These are phyloP conservation scores for Andinoacara biseriatus DNA, from an alignment of 2,113 vertebrate species.

Conservation along the genomic window DNA sequence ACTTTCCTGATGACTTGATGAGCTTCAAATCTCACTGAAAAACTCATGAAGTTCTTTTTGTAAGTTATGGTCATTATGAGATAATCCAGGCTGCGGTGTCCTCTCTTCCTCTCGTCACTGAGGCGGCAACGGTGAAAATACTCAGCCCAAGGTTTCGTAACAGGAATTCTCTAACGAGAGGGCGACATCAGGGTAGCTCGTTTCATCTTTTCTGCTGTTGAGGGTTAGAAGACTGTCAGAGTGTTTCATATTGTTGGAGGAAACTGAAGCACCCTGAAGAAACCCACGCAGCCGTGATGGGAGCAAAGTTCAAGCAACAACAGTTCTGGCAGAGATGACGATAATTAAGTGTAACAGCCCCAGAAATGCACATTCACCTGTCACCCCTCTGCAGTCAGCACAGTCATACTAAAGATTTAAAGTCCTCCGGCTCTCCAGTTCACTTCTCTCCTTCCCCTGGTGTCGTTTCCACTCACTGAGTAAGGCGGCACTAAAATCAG, in stretches of 20 bases:
- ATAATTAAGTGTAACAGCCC: neutral
- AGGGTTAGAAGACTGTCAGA: neutral
- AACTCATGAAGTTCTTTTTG: neutral
- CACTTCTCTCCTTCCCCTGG: neutral
- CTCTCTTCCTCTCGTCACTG: neutral
- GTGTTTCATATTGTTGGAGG: neutral
- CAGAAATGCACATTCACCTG: neutral
- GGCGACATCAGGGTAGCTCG: neutral
- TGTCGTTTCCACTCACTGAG: neutral
- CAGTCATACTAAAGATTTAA: neutral
- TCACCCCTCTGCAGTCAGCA: neutral
- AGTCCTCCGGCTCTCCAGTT: neutral
- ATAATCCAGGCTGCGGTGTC: neutral
- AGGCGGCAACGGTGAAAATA: neutral
- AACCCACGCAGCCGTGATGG: neutral
- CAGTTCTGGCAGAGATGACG: no score
- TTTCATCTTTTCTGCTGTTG: neutral
- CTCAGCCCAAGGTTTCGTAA: neutral
- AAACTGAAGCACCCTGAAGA: no score
- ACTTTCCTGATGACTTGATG: neutral
- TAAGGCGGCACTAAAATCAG: neutral
- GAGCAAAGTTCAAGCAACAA: neutral
- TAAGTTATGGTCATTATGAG: neutral
- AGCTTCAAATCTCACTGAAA: neutral
- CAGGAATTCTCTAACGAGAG: neutral